phyloP scores from a whole-genome alignment of 2,113 vertebrate genomes.

The Athene noctua region DNA sequence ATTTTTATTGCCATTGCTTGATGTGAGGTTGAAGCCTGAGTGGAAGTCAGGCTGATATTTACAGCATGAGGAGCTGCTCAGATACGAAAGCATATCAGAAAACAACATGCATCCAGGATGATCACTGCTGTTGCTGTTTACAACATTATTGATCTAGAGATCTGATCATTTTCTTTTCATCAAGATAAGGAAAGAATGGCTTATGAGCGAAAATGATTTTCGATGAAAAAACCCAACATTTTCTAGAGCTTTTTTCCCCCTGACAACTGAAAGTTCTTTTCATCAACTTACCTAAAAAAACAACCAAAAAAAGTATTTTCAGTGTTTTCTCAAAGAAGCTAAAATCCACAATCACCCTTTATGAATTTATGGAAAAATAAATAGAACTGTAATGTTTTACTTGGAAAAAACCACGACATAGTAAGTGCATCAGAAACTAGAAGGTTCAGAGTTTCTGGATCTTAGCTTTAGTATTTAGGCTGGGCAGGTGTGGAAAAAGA shows the following conservation, averaged over 20 bases:
- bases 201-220: conserved; percentile 17
- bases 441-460: neutral
- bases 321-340: neutral
- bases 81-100: neutral
- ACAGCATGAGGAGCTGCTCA: neutral
- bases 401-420: accelerated
- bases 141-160: conserved; percentile 16
- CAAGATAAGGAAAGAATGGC: conserved; percentile 16
- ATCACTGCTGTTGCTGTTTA: neutral
- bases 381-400: neutral
- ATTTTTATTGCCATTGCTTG: neutral
- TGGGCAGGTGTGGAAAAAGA: neutral
- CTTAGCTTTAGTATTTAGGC: neutral
- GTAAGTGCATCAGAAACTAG: neutral
- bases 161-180: neutral
- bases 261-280: neutral
- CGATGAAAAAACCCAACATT: neutral
- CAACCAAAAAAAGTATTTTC: neutral
- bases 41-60: neutral
- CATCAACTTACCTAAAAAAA: neutral
- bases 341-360: neutral
- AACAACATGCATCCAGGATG: neutral
- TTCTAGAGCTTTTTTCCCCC: neutral
- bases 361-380: neutral
- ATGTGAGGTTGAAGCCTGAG: neutral